Conservation (phyloP, 1,140 invertebrate species). For the Antheraea mylitta region DNA sequence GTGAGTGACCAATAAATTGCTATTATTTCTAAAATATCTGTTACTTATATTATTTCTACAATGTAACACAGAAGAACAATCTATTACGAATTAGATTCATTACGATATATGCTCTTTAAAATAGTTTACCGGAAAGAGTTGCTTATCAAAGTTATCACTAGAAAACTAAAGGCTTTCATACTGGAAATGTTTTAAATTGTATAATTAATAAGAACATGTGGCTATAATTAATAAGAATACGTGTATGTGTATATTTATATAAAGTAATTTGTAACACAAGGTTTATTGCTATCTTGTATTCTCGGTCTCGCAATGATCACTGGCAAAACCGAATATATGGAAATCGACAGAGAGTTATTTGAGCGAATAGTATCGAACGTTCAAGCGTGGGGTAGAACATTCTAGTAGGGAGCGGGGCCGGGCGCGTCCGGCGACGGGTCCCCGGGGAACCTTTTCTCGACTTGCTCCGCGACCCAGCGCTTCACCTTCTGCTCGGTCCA, state of each 20-base stretch:
- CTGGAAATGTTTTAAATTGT: too few relatives aligned
- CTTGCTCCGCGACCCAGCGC: conserved; percentile 75
- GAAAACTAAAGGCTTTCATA: neutral
- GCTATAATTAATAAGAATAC: neutral
- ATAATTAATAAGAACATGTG: neutral
- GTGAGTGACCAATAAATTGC: too few relatives aligned
- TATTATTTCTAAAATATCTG: too few relatives aligned
- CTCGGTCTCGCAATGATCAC: neutral
- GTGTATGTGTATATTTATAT: neutral
- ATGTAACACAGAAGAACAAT: too few relatives aligned
- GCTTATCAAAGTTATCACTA: too few relatives aligned
- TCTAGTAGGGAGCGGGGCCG: neutral
- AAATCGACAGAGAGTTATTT: neutral
- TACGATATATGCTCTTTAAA: too few relatives aligned
- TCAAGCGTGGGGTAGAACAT: too few relatives aligned
- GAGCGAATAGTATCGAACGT: too few relatives aligned
- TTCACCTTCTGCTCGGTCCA: conserved; percentile 78
- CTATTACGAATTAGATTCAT: too few relatives aligned
- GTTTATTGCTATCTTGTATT: neutral
- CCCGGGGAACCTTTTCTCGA: conserved; percentile 67
- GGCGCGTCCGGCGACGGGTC: conserved; percentile 36
- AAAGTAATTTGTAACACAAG: neutral
- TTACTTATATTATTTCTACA: too few relatives aligned
- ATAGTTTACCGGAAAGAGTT: too few relatives aligned
- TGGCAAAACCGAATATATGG: conserved; percentile 1